A percentile compares a stretch with the other conserved stretches of the same genome.
Evolutionary conservation across 2,113 vertebrate genomes (phyloP).

Genomic region (Mola mola): DNA sequence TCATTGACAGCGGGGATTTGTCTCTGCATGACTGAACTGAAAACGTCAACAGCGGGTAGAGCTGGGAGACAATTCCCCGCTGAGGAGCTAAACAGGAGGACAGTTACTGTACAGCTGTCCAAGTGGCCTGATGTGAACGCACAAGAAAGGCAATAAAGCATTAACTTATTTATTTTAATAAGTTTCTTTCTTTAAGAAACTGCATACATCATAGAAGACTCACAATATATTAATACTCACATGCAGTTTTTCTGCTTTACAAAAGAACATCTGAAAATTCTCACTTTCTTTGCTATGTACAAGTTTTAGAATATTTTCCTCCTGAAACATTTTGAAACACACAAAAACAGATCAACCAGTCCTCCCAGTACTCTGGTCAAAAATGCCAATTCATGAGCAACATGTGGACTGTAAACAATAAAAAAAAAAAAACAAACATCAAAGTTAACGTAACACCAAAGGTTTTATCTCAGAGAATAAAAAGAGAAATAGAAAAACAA

Average conservation of each 20-base stretch:
- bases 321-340: conserved; percentile 76
- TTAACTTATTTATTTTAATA: conserved; percentile 67
- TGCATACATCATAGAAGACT: conserved; percentile 91
- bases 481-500: conserved; percentile 21
- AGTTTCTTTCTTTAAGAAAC: conserved; percentile 88
- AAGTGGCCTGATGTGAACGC: background rate
- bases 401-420: conserved; percentile 40
- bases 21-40: conserved; percentile 16
- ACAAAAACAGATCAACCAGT: conserved; percentile 57
- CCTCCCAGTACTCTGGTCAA: conserved; percentile 16
- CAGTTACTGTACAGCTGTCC: background rate
- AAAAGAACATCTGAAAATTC: conserved; percentile 84
- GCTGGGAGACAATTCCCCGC: background rate
- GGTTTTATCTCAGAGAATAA: conserved; percentile 14
- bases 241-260: conserved; percentile 93
- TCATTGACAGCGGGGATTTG: background rate
- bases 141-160: background rate
- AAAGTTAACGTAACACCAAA: conserved; percentile 13
- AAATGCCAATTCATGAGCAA: conserved; percentile 16
- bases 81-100: background rate
- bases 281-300: conserved; percentile 84
- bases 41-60: conserved; percentile 1
- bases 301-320: conserved; percentile 78
- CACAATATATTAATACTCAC: conserved; percentile 92
- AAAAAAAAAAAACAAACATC: background rate